Percentiles rank a stretch among this genome's conserved stretches.
Evolutionary conservation across 2,888 invertebrate genomes (phyloP).

Genomic region (Tachina lurida): DNA sequence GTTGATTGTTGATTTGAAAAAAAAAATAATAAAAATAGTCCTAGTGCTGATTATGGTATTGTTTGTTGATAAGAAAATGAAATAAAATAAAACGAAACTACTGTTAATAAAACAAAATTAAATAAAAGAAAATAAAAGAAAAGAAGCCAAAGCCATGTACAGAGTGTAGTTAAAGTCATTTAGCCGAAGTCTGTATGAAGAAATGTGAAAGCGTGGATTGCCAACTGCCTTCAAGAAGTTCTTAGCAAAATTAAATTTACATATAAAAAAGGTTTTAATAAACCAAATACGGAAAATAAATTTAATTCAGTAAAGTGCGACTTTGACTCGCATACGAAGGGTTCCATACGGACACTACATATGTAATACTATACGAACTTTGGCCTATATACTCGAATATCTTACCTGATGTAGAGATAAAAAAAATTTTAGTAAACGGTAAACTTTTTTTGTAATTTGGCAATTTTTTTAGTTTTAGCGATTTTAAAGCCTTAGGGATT

Average conservation of each 20-base stretch:
- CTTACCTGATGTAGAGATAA: too few relatives aligned
- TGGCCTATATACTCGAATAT: too few relatives aligned
- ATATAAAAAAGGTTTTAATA: background rate
- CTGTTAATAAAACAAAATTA: constrained; percentile 8
- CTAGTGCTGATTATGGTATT: background rate
- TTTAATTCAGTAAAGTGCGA: background rate
- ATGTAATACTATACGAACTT: too few relatives aligned
- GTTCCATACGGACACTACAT: too few relatives aligned
- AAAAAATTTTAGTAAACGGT: too few relatives aligned
- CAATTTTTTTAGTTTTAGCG: too few relatives aligned
- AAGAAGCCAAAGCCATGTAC: background rate
- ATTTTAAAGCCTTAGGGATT: too few relatives aligned
- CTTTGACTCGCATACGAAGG: background rate
- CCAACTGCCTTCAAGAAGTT: background rate
- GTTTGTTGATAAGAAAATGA: background rate
- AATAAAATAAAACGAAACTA: background rate
- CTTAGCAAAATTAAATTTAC: background rate
- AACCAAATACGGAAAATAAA: background rate
- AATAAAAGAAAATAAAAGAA: background rate
- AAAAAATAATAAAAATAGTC: background rate
- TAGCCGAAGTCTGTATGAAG: background rate
- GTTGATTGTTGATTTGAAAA: background rate
- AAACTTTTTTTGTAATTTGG: too few relatives aligned
- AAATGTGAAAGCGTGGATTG: background rate
- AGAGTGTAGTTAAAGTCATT: background rate